Base-by-base conservation (phyloP, 2,113 vertebrate genomes). In the Cromileptes altivelis region DNA sequence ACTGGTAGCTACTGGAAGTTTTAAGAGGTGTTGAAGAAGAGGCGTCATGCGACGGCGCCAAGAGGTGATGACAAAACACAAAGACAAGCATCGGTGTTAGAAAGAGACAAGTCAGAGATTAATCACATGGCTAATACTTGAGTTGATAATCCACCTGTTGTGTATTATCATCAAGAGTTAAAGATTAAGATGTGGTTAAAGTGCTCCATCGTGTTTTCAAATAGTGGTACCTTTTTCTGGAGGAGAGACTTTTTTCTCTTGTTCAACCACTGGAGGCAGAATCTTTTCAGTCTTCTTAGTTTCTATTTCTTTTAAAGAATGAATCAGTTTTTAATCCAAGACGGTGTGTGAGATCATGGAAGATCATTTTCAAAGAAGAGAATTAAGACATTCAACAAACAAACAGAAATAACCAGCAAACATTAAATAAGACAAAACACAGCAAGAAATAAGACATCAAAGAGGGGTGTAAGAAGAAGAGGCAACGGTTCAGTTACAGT, bases 11-110 rank as follows among this genome's bases (percentile, higher is more conserved):
- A 33, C 85, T 92, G 80, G 68, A 78, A 40, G 49, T 80, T 91
- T 92, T 70, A 93, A 92, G 85, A 92, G 23, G 17, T 11, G 49
- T 69, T 19, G 72, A 93, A 89, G 71, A 82, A 71, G 61, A 81
- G 89, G 91, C 93, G 92, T 89, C 91, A 93, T 92, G 70, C 12
- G 30, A 73, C 82, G 89, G 86, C 91, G 90, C 90, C 91, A 94
- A 94, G 92, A 94, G 76, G 67, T 90, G 61, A 93, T 1, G 56
- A 88, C 67, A 89, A 78, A 77, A 93, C 75, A 94, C 89, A 94
- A 73, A 91, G 58, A 92, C 88, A 91, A 75, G 73, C 75, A 83
- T 47, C n/a, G 80, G 67, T 30, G 85, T 94, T 91, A 93, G 81
- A 60, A 25, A 82, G 42, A 57, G 49, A 81, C 81, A 63, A 65